These are phyloP conservation scores for Xylota sylvarum DNA, from an alignment of 2,888 invertebrate species.

Conservation along the genomic window DNA sequence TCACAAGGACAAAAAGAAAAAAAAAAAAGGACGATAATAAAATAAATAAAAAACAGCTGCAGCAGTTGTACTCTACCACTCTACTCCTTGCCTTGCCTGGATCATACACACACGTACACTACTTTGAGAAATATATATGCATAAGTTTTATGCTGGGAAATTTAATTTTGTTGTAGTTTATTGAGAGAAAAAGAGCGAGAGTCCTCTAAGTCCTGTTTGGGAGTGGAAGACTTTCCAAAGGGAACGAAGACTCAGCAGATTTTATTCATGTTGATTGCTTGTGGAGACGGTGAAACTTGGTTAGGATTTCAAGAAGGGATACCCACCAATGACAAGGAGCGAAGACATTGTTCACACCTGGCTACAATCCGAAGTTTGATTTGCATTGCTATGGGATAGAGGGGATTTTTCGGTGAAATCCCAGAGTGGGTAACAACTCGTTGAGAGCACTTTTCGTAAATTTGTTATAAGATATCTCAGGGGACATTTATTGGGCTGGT, in stretches of 20 bases:
- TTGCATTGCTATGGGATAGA: slow-evolving; percentile 29
- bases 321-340: slow-evolving; percentile 25
- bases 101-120: slow-evolving; percentile 8
- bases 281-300: slow-evolving; percentile 36
- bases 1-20: slow-evolving; percentile 36
- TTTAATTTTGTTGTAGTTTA: slow-evolving; percentile 76
- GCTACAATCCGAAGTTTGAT: slow-evolving; percentile 49
- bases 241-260: slow-evolving; percentile 52
- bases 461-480: slow-evolving; percentile 7
- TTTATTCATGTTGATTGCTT: slow-evolving; percentile 60
- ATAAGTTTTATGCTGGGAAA: slow-evolving; percentile 75
- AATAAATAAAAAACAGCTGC: slow-evolving; percentile 75
- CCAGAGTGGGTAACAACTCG: slow-evolving; percentile 11
- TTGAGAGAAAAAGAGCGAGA: slow-evolving; percentile 39
- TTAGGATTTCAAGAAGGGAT: neutral
- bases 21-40: slow-evolving; percentile 56
- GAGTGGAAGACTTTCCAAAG: slow-evolving; percentile 20
- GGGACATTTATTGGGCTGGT: slow-evolving; percentile 17
- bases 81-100: neutral
- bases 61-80: slow-evolving; percentile 47
- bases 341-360: slow-evolving; percentile 67
- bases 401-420: slow-evolving; percentile 2
- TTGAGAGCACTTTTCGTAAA: neutral
- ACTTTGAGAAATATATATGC: slow-evolving; percentile 48
- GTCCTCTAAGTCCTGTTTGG: slow-evolving; percentile 41